A percentile compares a stretch with the other conserved stretches of the same genome.
These are phyloP conservation scores for Mus spretus DNA, from an alignment of 2,797 vertebrate genomes.

Conservation along the genomic window DNA sequence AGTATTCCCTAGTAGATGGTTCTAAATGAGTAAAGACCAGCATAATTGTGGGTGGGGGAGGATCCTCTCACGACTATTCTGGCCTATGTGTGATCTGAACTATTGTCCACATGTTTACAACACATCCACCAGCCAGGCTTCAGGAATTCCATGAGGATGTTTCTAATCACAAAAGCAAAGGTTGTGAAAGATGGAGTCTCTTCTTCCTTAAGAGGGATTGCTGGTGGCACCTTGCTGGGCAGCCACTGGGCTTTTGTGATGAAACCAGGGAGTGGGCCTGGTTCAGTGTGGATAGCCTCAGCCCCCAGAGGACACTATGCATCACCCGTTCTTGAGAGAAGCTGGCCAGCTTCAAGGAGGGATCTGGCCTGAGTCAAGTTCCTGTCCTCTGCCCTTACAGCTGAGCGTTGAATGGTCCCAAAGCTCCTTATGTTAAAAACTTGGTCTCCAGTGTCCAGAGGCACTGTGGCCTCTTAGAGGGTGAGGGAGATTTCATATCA, in stretches of 20 bases:
- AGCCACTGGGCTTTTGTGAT: neutral
- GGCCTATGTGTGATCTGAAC: neutral
- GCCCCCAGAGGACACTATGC: neutral
- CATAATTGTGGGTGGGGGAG: neutral
- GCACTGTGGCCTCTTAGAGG: neutral
- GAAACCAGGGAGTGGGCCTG: neutral
- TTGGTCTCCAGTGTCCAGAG: neutral
- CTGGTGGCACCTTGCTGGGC: neutral
- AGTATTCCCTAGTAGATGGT: neutral
- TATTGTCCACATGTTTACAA: neutral
- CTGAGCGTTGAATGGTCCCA: neutral
- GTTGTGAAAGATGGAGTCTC: neutral
- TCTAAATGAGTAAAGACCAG: neutral
- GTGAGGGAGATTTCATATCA: neutral
- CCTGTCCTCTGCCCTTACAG: neutral
- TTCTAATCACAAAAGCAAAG: slow-evolving; percentile 7
- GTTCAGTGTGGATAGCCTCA: neutral
- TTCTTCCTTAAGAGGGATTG: neutral
- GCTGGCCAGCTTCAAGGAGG: too few species aligned
- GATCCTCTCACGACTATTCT: neutral
- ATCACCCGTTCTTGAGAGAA: rapidly evolving
- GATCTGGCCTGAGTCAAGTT: neutral
- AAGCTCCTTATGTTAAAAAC: neutral
- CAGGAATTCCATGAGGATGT: neutral
- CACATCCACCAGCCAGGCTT: neutral